Evolutionary conservation across 2,888 invertebrate genomes (phyloP), one percentile per base, ranked within the genome.

Genomic region (Pilophorus perplexus): DNA sequence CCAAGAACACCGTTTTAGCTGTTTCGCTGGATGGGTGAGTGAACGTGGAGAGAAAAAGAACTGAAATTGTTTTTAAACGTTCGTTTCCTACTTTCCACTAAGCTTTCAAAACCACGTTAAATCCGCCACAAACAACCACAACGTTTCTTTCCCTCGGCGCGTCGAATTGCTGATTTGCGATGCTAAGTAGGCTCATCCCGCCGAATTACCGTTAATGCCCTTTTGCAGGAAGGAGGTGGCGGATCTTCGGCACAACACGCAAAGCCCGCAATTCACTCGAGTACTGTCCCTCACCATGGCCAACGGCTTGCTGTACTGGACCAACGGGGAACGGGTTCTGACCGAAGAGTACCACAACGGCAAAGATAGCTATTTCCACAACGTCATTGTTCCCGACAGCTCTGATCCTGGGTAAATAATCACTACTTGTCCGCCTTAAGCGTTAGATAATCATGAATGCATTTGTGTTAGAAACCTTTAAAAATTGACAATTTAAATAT

Each of bases 231-330:
- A 85, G 66, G 88, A 89, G 76, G 80, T 85, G 14, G 80, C 83
- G 3, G 84, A 92, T 75, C 83, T 91, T 59, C 81, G 89, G 55
- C 83, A 80, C 16, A 89, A 89, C 74, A 88, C 89, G 0, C 87
- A 87, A 74, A 85, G 84, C 22, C 86, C 90, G 0, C 85, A 85
- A 79, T 87, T 91, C 74, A 80, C 82, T 65, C 84, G 86, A 59
- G 89, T 90, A 0, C 80, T 85, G 6, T 91, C 91, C 3, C 79
- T 93, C 68, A 87, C 88, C 0, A 84, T 84, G 74, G 87, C 87
- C 3, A 85, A 87, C 74, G 87, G 87, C 5, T 80, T 88, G 10
- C 91, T 93, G 75, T 92, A 89, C 75, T 93, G 93, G 91, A 91
- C 90, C 0, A 88, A 89, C 74, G 90, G 89, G 0, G 81, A 83